Evolutionary conservation across 2,888 invertebrate genomes (phyloP).

Genomic region (Eledone cirrhosa): DNA sequence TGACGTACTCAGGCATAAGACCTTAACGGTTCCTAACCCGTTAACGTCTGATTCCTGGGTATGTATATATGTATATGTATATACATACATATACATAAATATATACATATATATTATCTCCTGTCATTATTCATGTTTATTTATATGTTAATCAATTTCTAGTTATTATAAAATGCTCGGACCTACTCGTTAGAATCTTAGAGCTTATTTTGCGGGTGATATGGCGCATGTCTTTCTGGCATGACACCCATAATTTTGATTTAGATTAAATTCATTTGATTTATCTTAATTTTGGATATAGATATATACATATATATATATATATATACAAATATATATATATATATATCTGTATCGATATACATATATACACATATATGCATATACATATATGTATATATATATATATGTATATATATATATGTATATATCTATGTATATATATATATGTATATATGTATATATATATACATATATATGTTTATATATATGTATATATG

Average conservation of each 20-base stretch:
- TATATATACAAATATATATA: too few species aligned
- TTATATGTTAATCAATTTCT: too few species aligned
- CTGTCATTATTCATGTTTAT: background rate
- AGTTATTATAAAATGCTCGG: too few species aligned
- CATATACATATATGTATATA: background rate
- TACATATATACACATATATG: background rate
- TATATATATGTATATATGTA: background rate
- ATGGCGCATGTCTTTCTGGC: too few species aligned
- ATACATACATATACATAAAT: background rate
- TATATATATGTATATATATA: background rate
- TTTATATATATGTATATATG: background rate
- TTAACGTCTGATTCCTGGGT: background rate
- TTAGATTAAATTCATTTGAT: too few species aligned
- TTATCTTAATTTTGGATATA: too few species aligned
- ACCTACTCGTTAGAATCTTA: too few species aligned
- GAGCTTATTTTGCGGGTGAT: too few species aligned
- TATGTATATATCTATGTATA: background rate
- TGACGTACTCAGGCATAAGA: background rate
- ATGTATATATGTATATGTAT: background rate
- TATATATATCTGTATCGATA: too few species aligned
- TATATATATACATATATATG: background rate
- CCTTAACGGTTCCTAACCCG: background rate
- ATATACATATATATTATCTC: background rate
- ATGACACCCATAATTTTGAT: too few species aligned
- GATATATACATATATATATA: too few species aligned